phyloP scores from a whole-genome alignment of 2,113 vertebrate species.

The Agapornis roseicollis region DNA sequence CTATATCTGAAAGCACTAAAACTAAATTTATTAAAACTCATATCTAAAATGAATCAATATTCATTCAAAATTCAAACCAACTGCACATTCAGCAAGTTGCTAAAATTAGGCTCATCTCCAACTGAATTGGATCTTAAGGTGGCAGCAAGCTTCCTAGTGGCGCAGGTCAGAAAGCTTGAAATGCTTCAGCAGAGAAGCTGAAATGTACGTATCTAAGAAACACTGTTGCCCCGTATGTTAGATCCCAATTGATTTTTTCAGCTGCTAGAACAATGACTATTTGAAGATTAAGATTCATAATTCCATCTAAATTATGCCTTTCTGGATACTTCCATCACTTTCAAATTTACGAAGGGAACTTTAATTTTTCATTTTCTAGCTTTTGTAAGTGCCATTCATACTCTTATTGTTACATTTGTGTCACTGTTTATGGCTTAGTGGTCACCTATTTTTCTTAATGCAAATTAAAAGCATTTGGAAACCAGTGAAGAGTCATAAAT shows the following conservation, averaged over 20 bases:
- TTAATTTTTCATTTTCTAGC: neutral
- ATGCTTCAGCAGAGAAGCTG: neutral
- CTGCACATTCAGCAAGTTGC: neutral
- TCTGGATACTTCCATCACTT: neutral
- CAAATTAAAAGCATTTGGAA: constrained; percentile 27
- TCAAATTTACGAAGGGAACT: neutral
- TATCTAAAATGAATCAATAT: neutral
- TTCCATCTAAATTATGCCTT: neutral
- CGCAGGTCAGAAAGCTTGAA: neutral
- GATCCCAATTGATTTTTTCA: neutral
- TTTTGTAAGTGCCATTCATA: neutral
- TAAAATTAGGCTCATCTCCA: neutral
- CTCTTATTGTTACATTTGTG: neutral
- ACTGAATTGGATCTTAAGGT: neutral
- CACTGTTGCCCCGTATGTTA: neutral
- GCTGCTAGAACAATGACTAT: neutral
- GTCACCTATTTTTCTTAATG: neutral
- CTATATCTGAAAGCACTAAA: neutral
- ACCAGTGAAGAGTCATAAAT: neutral
- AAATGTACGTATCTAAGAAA: neutral
- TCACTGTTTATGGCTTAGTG: neutral
- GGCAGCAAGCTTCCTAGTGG: rapidly evolving
- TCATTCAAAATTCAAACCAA: neutral
- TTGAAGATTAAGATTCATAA: neutral
- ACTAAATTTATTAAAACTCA: neutral